Base-by-base conservation (phyloP, 2,113 vertebrate species). In the Poeciliopsis prolifica region DNA sequence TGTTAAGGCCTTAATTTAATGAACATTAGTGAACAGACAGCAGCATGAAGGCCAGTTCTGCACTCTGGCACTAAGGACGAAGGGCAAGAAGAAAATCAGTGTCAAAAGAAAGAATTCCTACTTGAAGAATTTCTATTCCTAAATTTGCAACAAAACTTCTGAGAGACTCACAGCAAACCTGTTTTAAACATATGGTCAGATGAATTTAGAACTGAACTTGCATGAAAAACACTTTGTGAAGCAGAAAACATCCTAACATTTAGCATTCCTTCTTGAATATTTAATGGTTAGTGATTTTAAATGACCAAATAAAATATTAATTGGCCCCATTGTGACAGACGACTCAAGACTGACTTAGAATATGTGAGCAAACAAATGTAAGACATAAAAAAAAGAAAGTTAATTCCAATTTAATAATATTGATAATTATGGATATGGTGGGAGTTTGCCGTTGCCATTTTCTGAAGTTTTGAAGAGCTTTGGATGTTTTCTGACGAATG, bases 261-360 rank as follows among this genome's bases (percentile, higher is more conserved):
- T 40, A 63, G 2, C 19, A 24, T 75, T 5, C 48, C 44, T 65
- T 81, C 15, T 29, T 19, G 54, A 31, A 37, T 12, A 37, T 37
- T 11, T 12, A 37, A 37, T 37, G 35, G 10, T 3, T 37, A 37
- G 35, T 37, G 35, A 11, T 11, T 9, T 11, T 61, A 63, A 60
- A 54, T 61, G 14, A 51, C 0, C 28, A 70, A 48, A 33, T 78
- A 64, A 3, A 70, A 78, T n/a, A 54, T 66, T n/a, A 65, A 74
- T 65, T 15, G 58, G 11, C 14, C 10, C n/a, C 8, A 24, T 37
- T 71, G 35, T 8, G 6, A 4, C 15, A 48, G 66, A 72, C 7
- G n/a, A 68, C 70, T 67, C 0, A 3, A 35, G 5, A 54, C 51
- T 54, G 15, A 24, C 22, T 54, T 19, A 5, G 22, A 54, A 54